Conservation (phyloP, 2,888 invertebrate species). For the Drosophila demipolita region DNA sequence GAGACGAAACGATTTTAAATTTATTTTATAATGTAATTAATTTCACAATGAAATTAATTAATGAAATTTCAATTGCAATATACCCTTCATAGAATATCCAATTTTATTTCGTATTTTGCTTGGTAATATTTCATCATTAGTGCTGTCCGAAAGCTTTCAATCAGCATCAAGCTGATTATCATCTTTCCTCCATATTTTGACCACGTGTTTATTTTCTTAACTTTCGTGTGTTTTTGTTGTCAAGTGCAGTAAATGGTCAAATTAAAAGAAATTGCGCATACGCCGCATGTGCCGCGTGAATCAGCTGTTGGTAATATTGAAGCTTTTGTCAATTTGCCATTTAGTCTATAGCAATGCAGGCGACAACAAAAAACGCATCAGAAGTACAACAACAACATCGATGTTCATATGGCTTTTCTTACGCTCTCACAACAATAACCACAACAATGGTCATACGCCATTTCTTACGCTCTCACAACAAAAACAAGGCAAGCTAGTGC, state of each 20-base stretch:
- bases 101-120: not conserved
- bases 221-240: constrained; percentile 4
- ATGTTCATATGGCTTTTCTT: not conserved
- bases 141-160: constrained; percentile 9
- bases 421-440: constrained; percentile 12
- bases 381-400: constrained; percentile 9
- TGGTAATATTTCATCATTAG: not conserved
- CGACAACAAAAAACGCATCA: not conserved
- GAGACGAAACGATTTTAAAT: not conserved
- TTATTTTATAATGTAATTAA: not conserved
- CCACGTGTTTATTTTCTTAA: constrained; percentile 12
- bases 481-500: not conserved
- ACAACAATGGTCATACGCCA: not conserved
- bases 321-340: constrained; percentile 15
- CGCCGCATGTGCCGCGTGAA: constrained; percentile 24
- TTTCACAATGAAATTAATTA: not conserved
- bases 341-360: constrained; percentile 4
- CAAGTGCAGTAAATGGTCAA: constrained; percentile 5
- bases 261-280: constrained; percentile 34
- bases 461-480: constrained; percentile 6
- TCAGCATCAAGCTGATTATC: not conserved
- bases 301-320: constrained; percentile 31
- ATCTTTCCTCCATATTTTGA: not conserved
- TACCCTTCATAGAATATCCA: not conserved
- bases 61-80: not conserved